Conservation (phyloP, 2,113 vertebrate species). For the Zapus hudsonius region DNA sequence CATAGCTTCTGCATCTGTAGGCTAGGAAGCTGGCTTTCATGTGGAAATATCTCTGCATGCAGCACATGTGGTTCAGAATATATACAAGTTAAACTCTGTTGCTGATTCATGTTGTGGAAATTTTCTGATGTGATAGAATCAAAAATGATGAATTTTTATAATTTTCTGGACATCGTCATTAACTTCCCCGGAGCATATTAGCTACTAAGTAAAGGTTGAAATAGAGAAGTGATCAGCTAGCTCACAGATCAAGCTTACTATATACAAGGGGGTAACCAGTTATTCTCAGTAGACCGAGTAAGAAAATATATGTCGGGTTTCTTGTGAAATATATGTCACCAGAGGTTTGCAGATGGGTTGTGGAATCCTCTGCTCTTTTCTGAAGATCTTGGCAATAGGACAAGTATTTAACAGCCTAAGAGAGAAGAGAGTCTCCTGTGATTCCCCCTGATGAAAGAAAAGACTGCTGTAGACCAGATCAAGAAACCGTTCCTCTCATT, state of each 20-base stretch:
- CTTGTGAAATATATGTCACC: not conserved
- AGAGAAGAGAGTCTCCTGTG: not conserved
- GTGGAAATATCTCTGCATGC: not conserved
- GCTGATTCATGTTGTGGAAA: not conserved
- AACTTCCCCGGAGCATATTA: not conserved
- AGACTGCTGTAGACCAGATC: not conserved
- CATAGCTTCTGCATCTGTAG: not conserved
- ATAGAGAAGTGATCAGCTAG: not conserved
- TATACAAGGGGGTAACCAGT: not conserved
- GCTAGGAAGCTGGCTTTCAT: not conserved
- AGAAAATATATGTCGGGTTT: not conserved
- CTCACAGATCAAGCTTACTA: not conserved
- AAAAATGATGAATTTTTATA: not conserved
- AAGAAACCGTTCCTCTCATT: not conserved
- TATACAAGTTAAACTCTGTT: not conserved
- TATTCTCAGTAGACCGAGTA: not conserved
- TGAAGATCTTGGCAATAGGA: not conserved
- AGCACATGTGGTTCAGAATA: not conserved
- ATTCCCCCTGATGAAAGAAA: not conserved
- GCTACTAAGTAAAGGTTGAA: not conserved
- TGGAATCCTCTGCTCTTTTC: not conserved
- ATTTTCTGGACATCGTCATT: slow-evolving; percentile 24
- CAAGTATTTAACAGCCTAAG: not conserved
- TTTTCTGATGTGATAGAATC: not conserved
- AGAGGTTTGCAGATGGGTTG: not conserved